Percentiles rank a stretch among this genome's conserved stretches.
phyloP scores from a whole-genome alignment of 2,888 invertebrate genomes.

The Lamellibrachia columna region DNA sequence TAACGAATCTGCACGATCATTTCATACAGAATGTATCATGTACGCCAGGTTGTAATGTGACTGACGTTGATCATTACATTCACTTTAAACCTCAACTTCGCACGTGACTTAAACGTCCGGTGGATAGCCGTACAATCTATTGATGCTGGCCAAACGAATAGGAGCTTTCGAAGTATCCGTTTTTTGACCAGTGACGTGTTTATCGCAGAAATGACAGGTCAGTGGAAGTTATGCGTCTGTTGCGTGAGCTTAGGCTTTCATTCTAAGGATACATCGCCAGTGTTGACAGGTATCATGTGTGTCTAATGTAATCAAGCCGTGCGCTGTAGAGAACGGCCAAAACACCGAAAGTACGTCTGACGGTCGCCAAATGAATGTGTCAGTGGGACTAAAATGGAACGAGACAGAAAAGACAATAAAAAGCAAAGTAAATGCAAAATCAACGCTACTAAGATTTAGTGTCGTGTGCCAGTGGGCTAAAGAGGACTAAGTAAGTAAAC shows the following conservation, averaged over 20 bases:
- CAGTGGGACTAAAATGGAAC: not conserved
- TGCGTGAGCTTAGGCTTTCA: not conserved
- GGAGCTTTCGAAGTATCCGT: not conserved
- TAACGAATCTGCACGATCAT: too few relatives aligned
- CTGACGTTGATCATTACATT: not conserved
- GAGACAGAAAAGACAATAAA: not conserved
- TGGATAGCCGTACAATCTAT: not conserved
- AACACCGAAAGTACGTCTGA: not conserved
- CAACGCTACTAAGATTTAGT: too few relatives aligned
- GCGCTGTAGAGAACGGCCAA: not conserved
- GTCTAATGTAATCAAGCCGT: not conserved
- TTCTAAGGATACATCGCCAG: not conserved
- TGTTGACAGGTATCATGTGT: slow-evolving; percentile 10
- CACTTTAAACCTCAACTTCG: not conserved
- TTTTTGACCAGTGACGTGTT: not conserved
- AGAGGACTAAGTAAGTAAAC: too few relatives aligned
- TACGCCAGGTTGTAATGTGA: not conserved
- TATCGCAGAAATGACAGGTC: not conserved
- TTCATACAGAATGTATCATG: too few relatives aligned
- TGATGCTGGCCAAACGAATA: not conserved
- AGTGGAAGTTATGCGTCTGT: not conserved
- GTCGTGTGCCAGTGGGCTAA: too few relatives aligned
- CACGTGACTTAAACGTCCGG: not conserved
- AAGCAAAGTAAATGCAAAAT: not conserved
- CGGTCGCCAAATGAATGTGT: not conserved